A percentile compares a stretch with the other conserved stretches of the same genome.
Conservation (phyloP, 2,113 vertebrate species). For the Acanthochromis polyacanthus region DNA sequence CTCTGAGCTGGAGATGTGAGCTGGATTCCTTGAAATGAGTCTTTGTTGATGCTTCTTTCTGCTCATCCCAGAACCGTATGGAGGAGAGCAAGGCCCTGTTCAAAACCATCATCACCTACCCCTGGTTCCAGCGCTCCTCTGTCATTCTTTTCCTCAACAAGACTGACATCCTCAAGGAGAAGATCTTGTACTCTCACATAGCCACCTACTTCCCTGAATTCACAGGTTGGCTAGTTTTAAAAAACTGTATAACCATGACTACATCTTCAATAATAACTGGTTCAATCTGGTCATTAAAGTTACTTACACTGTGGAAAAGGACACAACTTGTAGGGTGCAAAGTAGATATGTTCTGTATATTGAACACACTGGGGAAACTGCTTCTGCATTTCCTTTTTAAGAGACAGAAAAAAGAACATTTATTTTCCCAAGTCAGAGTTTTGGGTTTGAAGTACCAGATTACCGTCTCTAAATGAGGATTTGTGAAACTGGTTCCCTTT, state of each 20-base stretch:
- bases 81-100: conserved; percentile 92
- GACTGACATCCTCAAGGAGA: conserved; percentile 92
- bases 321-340: too few relatives aligned
- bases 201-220: conserved; percentile 92
- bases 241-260: too few relatives aligned
- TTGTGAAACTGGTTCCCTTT: too few relatives aligned
- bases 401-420: too few relatives aligned
- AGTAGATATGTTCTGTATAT: too few relatives aligned
- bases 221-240: conserved; percentile 83
- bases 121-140: conserved; percentile 92
- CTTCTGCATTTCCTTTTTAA: too few relatives aligned
- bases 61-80: conserved; percentile 83
- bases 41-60: not conserved
- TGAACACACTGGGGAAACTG: too few relatives aligned
- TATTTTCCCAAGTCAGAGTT: too few relatives aligned
- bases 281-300: not conserved
- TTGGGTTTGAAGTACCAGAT: too few relatives aligned
- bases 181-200: conserved; percentile 90
- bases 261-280: not conserved
- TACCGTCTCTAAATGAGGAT: too few relatives aligned
- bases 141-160: conserved; percentile 95
- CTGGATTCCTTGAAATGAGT: not conserved
- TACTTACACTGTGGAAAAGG: too few relatives aligned
- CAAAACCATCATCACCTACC: conserved; percentile 93
- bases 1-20: not conserved